Evolutionary conservation across 2,113 vertebrate genomes (phyloP), one percentile per base, ranked within the genome.

Genomic region (Lepisosteus oculatus): DNA sequence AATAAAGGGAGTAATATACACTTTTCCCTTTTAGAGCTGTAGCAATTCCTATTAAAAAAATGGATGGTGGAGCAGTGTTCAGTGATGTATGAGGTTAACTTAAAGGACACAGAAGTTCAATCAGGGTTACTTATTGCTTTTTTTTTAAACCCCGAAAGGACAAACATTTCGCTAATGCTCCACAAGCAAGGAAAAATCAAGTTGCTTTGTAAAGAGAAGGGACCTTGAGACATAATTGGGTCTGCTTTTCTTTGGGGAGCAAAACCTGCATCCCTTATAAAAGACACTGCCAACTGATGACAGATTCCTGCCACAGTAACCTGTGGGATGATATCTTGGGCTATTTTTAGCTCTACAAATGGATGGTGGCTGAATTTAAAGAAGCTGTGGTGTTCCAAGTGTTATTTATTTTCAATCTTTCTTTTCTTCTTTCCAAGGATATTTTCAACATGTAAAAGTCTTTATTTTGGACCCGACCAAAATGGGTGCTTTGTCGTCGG

Each of bases 191-290:
- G 69, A 61, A 45, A 70, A 12, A 62, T 71, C 12, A 71, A 62
- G 61, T 29, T 8, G 45, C 11, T 55, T 55, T 15, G 43, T 54
- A 63, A 63, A 64, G 44, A 29, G 7, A n/a, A 61, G 9, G 47
- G 61, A 64, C 59, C 59, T 71, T 71, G 69, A 61, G 59, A 17
- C 44, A 51, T 71, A 63, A 71, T 71, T 63, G 51, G 61, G 17
- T 71, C 61, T 61, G 61, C 45, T 71, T 71, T 71, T 64, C 59
- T 63, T 42, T 71, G 13, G 47, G 47, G 47, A 51, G 41, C 51
- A 51, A 71, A 71, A 54, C 59, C n/a, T 61, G 6, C 61, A 44
- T 55, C 54, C 59, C 61, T 11, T 42, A 44, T n/a, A 15, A 14
- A 71, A 63, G 45, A 68, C 14, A 17, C 3, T 17, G 2, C 29